These are phyloP conservation scores for Cinclus cinclus DNA, from an alignment of 2,113 vertebrate genomes.

Conservation along the genomic window DNA sequence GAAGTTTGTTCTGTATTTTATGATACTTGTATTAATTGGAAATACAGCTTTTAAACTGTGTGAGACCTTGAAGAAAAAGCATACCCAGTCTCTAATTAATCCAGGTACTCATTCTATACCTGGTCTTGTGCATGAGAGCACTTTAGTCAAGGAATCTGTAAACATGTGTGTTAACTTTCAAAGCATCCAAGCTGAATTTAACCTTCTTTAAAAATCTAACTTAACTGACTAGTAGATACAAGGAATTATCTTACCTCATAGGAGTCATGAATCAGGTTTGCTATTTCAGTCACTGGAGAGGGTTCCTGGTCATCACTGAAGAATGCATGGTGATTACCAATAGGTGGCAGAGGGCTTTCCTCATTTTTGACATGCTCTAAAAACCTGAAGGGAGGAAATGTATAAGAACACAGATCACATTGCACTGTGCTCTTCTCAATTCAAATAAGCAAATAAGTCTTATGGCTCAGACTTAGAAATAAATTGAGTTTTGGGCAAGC, in stretches of 20 bases:
- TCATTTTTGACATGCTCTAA: slow-evolving; percentile 87
- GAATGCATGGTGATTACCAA: slow-evolving; percentile 74
- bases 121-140: not conserved
- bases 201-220: not conserved
- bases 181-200: not conserved
- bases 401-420: not conserved
- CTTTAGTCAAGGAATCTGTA: not conserved
- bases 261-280: slow-evolving; percentile 85
- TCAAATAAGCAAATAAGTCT: not conserved
- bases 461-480: not conserved
- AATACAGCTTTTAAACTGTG: not conserved
- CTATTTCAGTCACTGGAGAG: slow-evolving; percentile 79
- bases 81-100: not conserved
- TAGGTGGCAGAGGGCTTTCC: slow-evolving; percentile 75
- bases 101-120: not conserved
- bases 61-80: not conserved
- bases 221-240: not conserved
- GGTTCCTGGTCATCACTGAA: slow-evolving; percentile 71
- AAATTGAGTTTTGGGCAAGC: not conserved
- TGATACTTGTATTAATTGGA: not conserved
- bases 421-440: not conserved
- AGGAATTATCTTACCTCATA: slow-evolving; percentile 80
- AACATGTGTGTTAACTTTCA: not conserved
- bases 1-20: not conserved
- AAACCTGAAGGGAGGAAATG: slow-evolving; percentile 78